phyloP scores from a whole-genome alignment of 37 sponge, comb jelly and placozoan species.

The Spongilla lacustris region DNA sequence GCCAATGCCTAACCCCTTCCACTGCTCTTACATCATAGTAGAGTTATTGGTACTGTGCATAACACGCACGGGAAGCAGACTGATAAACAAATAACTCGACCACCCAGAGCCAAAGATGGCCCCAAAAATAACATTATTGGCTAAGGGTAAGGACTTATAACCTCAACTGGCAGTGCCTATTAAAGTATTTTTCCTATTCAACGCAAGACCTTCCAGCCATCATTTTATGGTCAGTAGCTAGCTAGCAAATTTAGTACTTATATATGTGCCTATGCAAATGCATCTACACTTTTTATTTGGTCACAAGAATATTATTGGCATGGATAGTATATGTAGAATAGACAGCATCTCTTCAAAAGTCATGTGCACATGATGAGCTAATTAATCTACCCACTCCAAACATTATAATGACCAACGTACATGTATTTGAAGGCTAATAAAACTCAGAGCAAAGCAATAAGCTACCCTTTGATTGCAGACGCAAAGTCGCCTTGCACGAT shows the following conservation, averaged over 20 bases:
- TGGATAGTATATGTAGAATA: background rate
- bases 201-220: background rate
- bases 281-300: background rate
- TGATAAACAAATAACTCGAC: background rate
- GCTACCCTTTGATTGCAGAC: background rate
- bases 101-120: background rate
- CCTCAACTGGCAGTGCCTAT: background rate
- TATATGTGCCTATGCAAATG: background rate
- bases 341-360: background rate
- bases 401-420: background rate
- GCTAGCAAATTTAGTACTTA: background rate
- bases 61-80: background rate
- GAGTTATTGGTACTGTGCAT: background rate
- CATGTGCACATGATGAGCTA: background rate
- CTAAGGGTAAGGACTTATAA: background rate
- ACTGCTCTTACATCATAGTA: background rate
- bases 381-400: background rate
- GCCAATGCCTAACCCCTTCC: background rate
- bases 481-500: background rate
- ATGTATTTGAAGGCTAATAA: background rate
- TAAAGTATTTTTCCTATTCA: background rate
- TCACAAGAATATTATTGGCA: background rate
- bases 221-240: background rate
- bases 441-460: background rate
- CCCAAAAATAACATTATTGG: background rate